Evolutionary conservation across 2,888 invertebrate species (phyloP), one percentile per base, ranked within the genome.

Genomic region (Cantharis rustica): DNA sequence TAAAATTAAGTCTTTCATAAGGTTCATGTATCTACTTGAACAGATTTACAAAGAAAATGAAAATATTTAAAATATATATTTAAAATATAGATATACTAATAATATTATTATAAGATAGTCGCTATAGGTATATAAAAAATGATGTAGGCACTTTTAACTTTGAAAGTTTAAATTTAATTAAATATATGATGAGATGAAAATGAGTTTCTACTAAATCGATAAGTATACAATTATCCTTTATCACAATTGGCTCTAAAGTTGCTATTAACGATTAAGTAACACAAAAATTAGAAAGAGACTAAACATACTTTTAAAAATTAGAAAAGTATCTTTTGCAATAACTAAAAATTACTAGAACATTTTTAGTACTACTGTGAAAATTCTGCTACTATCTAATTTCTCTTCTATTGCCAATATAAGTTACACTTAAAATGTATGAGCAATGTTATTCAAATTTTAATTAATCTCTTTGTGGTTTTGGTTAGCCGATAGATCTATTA

Each of bases 391-490:
- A 47, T 47, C 47, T 47, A 47, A 47, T 47, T 47, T 47, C 47
- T 47, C 47, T n/a, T 47, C n/a, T 47, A 47, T 47, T 47, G 47
- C 47, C 47, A 47, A 47, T 47, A n/a, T 47, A 47, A 47, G 13
- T 47, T 47, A n/a, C n/a, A 47, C 47, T 47, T 47, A 47, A 47
- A 47, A 47, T 47, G 47, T 47, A 47, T n/a, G 47, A 47, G 47
- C 47, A 47, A 47, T 47, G 9, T 47, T 47, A 62, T 69, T 27
- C 69, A 69, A 69, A 74, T 16, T 74, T 74, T 69, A 74, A 69
- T 69, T 27, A 68, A 75, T 75, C 75, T 72, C 71, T 72, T 75
- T 68, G 26, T 68, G 62, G 68, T 72, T 68, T 72, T 26, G 72
- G 68, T 63, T 31, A 71, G 68, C 61, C 13, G 27, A 71, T 71